Evolutionary conservation across 2,113 vertebrate species (phyloP), one percentile per base, ranked within the genome.

Genomic region (Turnix velox): DNA sequence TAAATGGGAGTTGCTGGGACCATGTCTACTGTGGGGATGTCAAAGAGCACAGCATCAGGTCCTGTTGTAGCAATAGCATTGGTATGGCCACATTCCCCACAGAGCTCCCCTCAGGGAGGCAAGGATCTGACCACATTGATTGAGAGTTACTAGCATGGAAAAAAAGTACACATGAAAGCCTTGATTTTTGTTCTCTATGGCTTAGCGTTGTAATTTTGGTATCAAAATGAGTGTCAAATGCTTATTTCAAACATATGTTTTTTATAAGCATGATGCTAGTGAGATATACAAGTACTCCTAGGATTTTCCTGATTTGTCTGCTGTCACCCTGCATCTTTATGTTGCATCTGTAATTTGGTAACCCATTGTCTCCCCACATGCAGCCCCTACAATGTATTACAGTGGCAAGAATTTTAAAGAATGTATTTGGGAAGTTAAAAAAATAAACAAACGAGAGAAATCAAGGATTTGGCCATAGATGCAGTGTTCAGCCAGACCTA

Each of bases 261-360:
- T 88, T 84, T 76, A 30, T 73, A 84, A 89, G 78, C 54, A 22
- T 3, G n/a, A 28, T 69, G 71, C 25, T 87, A 73, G 35, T 85
- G 48, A 88, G 40, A 45, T 88, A 7, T 59, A 10, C 33, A 63
- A 82, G 74, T 63, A 79, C 55, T 1, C 3, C n/a, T 85, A 84
- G 73, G 73, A 75, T 55, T 93, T 91, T 82, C 75, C 42, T 78
- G n/a, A 79, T 91, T 69, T 92, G 45, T 93, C 81, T 93, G 84
- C 62, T 84, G 67, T 49, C 43, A 73, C 33, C 76, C 66, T 1
- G 33, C 73, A 62, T 93, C 81, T 89, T 82, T 61, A 65, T 87
- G 61, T 75, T 72, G 30, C 39, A 76, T 76, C 82, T 75, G 39
- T 73, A 91, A 90, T 71, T 37, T 54, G 58, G 83, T 66, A 90